phyloP scores from a whole-genome alignment of 2,888 invertebrate genomes.

The Diadromus collaris region DNA sequence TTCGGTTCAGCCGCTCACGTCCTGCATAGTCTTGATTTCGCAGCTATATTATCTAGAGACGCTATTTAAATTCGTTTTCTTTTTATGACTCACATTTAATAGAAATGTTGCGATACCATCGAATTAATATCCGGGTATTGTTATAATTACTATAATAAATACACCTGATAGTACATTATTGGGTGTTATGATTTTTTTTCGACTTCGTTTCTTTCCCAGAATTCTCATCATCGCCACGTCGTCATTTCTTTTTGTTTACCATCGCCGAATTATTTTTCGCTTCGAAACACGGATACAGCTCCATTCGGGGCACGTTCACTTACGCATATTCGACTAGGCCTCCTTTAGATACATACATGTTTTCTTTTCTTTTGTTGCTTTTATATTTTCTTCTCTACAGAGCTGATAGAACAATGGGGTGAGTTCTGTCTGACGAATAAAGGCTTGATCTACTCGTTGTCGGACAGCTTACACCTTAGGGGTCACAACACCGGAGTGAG shows the following conservation, averaged over 20 bases:
- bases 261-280: constrained; percentile 15
- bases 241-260: constrained; percentile 5
- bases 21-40: constrained; percentile 39
- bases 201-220: constrained; percentile 5
- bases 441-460: constrained; percentile 36
- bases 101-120: constrained; percentile 53
- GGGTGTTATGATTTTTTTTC: constrained; percentile 25
- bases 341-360: constrained; percentile 41
- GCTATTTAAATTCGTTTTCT: constrained; percentile 54
- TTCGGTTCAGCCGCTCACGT: not conserved
- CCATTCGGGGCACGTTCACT: constrained; percentile 14
- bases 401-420: not conserved
- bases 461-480: constrained; percentile 35
- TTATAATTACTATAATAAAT: constrained; percentile 50
- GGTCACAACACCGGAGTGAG: constrained; percentile 42
- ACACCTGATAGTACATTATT: constrained; percentile 46
- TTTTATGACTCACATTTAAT: constrained; percentile 48
- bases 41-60: constrained; percentile 47
- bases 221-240: constrained; percentile 28
- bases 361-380: constrained; percentile 7
- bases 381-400: not conserved
- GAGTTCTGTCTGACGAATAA: constrained; percentile 31
- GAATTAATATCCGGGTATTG: constrained; percentile 40
- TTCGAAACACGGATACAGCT: constrained; percentile 27
- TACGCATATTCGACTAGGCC: constrained; percentile 42